These are phyloP conservation scores for Bibio marci DNA, from an alignment of 2,888 invertebrate species.

Conservation along the genomic window DNA sequence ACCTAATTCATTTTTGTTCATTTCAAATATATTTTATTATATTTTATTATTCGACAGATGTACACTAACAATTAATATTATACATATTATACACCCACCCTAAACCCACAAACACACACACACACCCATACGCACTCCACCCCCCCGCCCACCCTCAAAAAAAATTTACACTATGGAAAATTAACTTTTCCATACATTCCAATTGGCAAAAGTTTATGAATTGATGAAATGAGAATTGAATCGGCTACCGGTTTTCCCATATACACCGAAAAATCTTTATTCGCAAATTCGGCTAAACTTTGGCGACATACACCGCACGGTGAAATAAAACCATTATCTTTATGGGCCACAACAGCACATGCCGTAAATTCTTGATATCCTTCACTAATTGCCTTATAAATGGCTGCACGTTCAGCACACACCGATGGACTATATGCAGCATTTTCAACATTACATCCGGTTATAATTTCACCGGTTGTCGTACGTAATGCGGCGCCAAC, in stretches of 20 bases:
- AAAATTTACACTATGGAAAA: too few species aligned
- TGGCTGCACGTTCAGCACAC: slow-evolving; percentile 81
- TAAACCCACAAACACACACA: too few species aligned
- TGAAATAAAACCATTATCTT: slow-evolving; percentile 45
- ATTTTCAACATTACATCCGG: slow-evolving; percentile 90
- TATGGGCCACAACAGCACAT: slow-evolving; percentile 54
- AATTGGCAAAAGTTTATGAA: slow-evolving; percentile 44
- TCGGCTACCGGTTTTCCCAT: slow-evolving; percentile 49
- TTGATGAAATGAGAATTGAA: slow-evolving; percentile 44
- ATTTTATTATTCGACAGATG: too few species aligned
- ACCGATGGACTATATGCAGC: slow-evolving; percentile 57
- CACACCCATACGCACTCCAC: too few species aligned
- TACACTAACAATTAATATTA: too few species aligned
- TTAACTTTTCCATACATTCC: slow-evolving; percentile 9
- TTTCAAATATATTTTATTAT: too few species aligned
- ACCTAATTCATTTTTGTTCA: too few species aligned
- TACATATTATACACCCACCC: too few species aligned
- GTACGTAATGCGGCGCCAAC: slow-evolving; percentile 74
- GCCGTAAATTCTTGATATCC: slow-evolving; percentile 55
- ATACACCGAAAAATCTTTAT: slow-evolving; percentile 51
- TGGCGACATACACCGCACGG: slow-evolving; percentile 87
- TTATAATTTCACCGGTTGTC: slow-evolving; percentile 45
- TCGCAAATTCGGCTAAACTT: slow-evolving; percentile 55
- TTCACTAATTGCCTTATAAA: slow-evolving; percentile 68
- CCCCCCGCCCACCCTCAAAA: too few species aligned